Conservation (phyloP, 1,140 invertebrate species). For the Drosophila ercepeae region DNA sequence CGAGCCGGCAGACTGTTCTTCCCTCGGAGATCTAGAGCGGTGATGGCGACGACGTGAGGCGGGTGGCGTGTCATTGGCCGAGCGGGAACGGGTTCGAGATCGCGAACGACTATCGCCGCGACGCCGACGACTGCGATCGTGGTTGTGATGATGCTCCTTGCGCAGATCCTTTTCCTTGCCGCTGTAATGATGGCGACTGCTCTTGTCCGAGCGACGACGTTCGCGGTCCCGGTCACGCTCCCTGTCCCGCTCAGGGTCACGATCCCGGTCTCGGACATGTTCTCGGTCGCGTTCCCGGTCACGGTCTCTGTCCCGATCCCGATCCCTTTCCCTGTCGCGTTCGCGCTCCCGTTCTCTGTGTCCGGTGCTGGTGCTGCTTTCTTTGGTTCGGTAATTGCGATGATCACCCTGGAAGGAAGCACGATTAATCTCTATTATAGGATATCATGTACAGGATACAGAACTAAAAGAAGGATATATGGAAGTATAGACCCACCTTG, state of each 20-base stretch:
- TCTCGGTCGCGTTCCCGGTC: conserved; percentile 35
- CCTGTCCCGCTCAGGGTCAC: background rate
- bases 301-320: conserved; percentile 40
- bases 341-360: conserved; percentile 49
- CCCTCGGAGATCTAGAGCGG: conserved; percentile 53
- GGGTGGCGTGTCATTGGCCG: conserved; percentile 45
- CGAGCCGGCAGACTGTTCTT: conserved; percentile 10
- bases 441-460: no score
- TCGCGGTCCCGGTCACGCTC: background rate
- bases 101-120: conserved; percentile 35
- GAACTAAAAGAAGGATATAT: no score
- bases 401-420: conserved; percentile 34
- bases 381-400: conserved; percentile 58
- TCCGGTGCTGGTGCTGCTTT: conserved; percentile 29
- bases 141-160: conserved; percentile 46
- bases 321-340: conserved; percentile 29
- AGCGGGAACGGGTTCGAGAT: conserved; percentile 51
- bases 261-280: conserved; percentile 13
- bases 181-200: conserved; percentile 29
- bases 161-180: conserved; percentile 57
- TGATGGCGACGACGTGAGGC: conserved; percentile 20
- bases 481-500: conserved; percentile 12
- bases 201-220: conserved; percentile 22
- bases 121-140: conserved; percentile 52
- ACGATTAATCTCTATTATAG: no score